A percentile compares a stretch with the other conserved stretches of the same genome.
These are phyloP conservation scores for Cricetomys ansorgei DNA, from an alignment of 2,113 vertebrate genomes.

Conservation along the genomic window DNA sequence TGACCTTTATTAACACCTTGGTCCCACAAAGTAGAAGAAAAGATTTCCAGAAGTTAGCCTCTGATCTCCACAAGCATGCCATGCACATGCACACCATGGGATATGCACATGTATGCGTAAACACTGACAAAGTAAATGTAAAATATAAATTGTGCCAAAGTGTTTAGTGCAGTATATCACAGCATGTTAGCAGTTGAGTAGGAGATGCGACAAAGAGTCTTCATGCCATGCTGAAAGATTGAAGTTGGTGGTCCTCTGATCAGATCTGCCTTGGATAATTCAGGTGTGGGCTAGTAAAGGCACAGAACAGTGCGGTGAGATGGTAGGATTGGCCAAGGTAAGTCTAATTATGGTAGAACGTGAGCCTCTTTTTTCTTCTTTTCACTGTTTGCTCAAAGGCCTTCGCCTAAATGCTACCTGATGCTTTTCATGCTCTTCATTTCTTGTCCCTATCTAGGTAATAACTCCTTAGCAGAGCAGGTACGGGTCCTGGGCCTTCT, in stretches of 20 bases:
- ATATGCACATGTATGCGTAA: too few species aligned
- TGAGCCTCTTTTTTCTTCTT: neutral
- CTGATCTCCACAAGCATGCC: neutral
- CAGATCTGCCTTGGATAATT: neutral
- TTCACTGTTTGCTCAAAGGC: neutral
- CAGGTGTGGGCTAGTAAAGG: neutral
- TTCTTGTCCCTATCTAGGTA: conserved; percentile 44
- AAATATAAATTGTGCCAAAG: neutral
- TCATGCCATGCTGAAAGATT: neutral
- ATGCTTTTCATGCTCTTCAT: neutral
- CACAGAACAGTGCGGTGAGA: neutral
- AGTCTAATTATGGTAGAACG: neutral
- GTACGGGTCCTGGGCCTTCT: conserved; percentile 88
- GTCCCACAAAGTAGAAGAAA: neutral
- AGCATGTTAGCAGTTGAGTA: neutral
- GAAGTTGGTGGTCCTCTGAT: neutral
- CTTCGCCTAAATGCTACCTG: neutral
- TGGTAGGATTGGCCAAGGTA: neutral
- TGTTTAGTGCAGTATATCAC: neutral
- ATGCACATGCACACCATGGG: neutral
- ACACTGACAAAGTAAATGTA: neutral
- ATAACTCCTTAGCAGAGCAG: conserved; percentile 71
- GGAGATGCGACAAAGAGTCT: too few species aligned
- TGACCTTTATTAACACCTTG: too few species aligned
- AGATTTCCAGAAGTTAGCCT: neutral